These are phyloP conservation scores for Gila orcuttii DNA, from an alignment of 2,113 vertebrate species.

Conservation along the genomic window DNA sequence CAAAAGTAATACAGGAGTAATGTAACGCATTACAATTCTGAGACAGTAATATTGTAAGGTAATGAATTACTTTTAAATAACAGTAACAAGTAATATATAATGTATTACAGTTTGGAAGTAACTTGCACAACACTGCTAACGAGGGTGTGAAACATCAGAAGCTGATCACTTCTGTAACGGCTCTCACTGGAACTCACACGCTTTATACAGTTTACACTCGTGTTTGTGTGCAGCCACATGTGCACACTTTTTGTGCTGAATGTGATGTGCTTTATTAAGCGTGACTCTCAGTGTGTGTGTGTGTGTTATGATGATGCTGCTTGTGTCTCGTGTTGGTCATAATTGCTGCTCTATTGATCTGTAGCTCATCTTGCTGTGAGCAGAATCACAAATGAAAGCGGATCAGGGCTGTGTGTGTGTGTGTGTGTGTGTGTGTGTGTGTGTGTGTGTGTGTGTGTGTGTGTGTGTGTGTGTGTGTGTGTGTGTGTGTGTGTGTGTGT, in stretches of 20 bases:
- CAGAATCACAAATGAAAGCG: conserved; percentile 72
- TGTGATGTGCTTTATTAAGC: background rate
- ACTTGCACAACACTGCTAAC: too few species aligned
- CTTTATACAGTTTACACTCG: background rate
- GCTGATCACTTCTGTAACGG: background rate
- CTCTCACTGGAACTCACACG: background rate
- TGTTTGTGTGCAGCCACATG: background rate
- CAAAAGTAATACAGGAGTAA: too few species aligned
- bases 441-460: too few species aligned
- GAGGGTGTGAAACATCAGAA: too few species aligned
- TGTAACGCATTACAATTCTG: too few species aligned
- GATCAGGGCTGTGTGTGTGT: background rate
- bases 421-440: too few species aligned
- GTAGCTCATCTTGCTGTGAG: conserved; percentile 72
- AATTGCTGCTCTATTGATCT: conserved; percentile 77
- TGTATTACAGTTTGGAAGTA: too few species aligned
- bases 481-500: too few species aligned
- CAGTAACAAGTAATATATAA: too few species aligned
- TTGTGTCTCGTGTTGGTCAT: conserved; percentile 71
- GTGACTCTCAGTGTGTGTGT: background rate
- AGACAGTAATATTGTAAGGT: too few species aligned
- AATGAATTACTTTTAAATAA: too few species aligned
- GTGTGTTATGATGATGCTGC: conserved; percentile 43
- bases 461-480: too few species aligned
- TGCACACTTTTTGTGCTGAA: background rate